Percentiles rank a stretch among this genome's conserved stretches.
Evolutionary conservation across 2,797 vertebrate genomes (phyloP).

Genomic region (Pyrocephalus nanus): DNA sequence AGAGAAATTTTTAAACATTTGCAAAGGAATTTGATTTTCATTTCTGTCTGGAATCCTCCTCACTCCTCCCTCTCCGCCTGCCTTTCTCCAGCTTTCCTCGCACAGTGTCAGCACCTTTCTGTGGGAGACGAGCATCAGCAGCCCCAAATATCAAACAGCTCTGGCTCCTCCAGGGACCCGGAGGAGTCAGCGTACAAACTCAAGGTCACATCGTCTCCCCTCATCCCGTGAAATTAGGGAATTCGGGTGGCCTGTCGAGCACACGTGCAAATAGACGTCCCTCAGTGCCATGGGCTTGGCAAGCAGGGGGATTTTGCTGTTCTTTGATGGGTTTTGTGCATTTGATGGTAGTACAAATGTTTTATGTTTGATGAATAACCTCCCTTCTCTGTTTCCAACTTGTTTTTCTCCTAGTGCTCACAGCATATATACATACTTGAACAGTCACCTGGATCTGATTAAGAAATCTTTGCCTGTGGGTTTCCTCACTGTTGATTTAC

Average conservation of each 20-base stretch:
- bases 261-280: not conserved
- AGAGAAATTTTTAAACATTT: conserved; percentile 1
- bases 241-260: not conserved
- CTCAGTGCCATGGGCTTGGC: not conserved
- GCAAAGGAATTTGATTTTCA: conserved; percentile 11
- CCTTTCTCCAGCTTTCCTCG: not conserved
- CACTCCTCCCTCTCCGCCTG: not conserved
- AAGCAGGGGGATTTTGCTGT: not conserved
- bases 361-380: conserved; percentile 70
- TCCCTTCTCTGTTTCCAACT: conserved; percentile 36
- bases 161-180: not conserved
- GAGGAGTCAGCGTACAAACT: not conserved
- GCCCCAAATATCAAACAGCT: not conserved
- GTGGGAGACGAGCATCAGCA: not conserved
- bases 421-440: conserved; percentile 89
- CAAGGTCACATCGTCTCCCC: not conserved
- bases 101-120: not conserved
- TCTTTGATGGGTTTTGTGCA: conserved; percentile 25
- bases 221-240: not conserved
- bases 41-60: conserved; percentile 4
- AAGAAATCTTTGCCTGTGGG: conserved; percentile 80
- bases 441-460: conserved; percentile 87
- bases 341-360: conserved; percentile 56
- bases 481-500: conserved; percentile 88
- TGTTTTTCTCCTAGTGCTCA: conserved; percentile 79